Evolutionary conservation across 2,797 vertebrate species (phyloP).

Genomic region (Salmo trutta): DNA sequence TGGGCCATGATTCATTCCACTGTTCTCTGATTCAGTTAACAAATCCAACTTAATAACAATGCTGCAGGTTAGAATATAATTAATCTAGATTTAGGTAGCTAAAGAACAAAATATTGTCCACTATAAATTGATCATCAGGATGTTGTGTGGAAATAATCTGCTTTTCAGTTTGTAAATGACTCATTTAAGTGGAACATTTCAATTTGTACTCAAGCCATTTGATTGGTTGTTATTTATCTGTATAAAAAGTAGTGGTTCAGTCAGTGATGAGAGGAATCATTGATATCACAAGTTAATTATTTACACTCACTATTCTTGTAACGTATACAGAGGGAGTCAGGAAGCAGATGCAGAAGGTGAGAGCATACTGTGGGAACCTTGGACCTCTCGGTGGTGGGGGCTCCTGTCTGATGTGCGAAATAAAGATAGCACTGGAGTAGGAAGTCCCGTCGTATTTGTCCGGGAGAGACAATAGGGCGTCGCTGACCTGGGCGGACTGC

Average conservation of each 20-base stretch:
- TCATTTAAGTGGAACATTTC: neutral
- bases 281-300: constrained; percentile 3
- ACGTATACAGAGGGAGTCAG: too few relatives aligned
- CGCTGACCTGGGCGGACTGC: too few relatives aligned
- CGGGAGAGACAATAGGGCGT: too few relatives aligned
- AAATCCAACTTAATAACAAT: neutral
- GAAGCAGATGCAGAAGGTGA: too few relatives aligned
- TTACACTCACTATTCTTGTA: constrained; percentile 19
- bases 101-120: neutral
- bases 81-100: neutral
- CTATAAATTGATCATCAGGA: neutral
- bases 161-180: too few relatives aligned
- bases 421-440: too few relatives aligned
- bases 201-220: neutral
- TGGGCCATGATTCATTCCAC: neutral
- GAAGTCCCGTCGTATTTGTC: too few relatives aligned
- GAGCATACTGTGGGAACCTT: too few relatives aligned
- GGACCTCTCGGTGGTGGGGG: too few relatives aligned
- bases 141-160: neutral
- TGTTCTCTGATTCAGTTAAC: neutral
- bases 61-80: neutral
- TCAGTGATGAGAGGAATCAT: constrained; percentile 7
- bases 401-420: too few relatives aligned
- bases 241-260: constrained; percentile 45
- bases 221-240: constrained; percentile 15